These are phyloP conservation scores for Actinia equina DNA, from an alignment of 64 coral and sea anemone genomes.

Conservation along the genomic window DNA sequence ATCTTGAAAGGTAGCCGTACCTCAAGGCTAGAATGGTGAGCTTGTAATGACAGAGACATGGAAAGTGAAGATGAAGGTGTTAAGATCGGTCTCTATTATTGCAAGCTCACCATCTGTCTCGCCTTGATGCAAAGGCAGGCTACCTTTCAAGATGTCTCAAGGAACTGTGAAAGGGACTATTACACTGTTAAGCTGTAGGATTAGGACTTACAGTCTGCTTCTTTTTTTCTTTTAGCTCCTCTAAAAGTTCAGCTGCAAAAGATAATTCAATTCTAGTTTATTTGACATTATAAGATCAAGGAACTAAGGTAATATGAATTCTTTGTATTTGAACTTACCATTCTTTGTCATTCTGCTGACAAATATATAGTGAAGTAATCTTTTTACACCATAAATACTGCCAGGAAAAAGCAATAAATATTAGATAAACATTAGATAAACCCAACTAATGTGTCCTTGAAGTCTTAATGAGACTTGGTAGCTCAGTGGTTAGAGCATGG, in stretches of 20 bases:
- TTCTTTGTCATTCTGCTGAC: constrained; percentile 89
- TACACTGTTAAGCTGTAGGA: background rate
- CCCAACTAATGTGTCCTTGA: too few species aligned
- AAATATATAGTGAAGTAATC: constrained; percentile 87
- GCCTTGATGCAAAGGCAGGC: too few species aligned
- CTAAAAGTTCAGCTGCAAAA: constrained; percentile 62
- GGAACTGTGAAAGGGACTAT: too few species aligned
- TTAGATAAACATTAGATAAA: background rate
- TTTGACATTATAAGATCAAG: too few species aligned
- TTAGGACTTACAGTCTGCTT: constrained; percentile 13
- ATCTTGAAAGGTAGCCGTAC: too few species aligned
- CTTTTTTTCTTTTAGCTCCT: constrained; percentile 87
- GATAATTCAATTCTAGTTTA: background rate
- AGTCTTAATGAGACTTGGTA: too few species aligned
- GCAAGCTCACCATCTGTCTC: too few species aligned
- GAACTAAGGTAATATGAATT: background rate
- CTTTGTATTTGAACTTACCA: constrained; percentile 43
- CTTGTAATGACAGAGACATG: too few species aligned
- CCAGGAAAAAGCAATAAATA: background rate
- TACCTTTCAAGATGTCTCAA: background rate
- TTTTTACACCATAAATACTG: constrained; percentile 85
- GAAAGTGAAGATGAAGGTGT: too few species aligned
- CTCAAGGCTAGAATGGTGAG: too few species aligned
- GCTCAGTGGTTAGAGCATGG: too few species aligned
- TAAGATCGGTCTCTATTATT: too few species aligned